Conservation (phyloP, 2,113 vertebrate species). For the Sporophila hypoxantha region DNA sequence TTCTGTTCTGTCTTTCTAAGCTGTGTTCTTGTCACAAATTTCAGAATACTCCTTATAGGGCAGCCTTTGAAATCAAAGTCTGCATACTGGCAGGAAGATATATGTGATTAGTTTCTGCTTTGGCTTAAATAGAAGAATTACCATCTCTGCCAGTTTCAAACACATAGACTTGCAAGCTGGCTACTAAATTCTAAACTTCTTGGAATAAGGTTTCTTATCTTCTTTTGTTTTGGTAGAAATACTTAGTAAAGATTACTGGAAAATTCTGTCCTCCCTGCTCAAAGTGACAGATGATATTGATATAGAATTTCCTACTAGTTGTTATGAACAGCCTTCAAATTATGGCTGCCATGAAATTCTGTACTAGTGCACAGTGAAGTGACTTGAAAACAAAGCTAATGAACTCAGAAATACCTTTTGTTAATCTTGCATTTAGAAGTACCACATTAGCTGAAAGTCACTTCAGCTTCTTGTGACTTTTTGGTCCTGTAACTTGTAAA, state of each 20-base stretch:
- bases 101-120: not conserved
- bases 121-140: not conserved
- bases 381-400: not conserved
- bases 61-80: not conserved
- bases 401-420: not conserved
- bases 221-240: not conserved
- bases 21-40: not conserved
- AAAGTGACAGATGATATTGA: not conserved
- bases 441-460: not conserved
- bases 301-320: not conserved
- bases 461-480: not conserved
- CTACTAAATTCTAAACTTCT: not conserved
- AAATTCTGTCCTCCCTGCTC: not conserved
- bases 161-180: not conserved
- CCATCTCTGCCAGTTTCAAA: not conserved
- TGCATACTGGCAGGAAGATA: not conserved
- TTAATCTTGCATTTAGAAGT: not conserved
- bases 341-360: not conserved
- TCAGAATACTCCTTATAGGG: not conserved
- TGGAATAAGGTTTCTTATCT: not conserved
- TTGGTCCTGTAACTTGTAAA: not conserved
- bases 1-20: not conserved
- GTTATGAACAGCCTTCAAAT: not conserved
- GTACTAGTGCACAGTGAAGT: not conserved
- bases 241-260: not conserved